Evolutionary conservation across 2,113 vertebrate genomes (phyloP).

Genomic region (Ictalurus furcatus): DNA sequence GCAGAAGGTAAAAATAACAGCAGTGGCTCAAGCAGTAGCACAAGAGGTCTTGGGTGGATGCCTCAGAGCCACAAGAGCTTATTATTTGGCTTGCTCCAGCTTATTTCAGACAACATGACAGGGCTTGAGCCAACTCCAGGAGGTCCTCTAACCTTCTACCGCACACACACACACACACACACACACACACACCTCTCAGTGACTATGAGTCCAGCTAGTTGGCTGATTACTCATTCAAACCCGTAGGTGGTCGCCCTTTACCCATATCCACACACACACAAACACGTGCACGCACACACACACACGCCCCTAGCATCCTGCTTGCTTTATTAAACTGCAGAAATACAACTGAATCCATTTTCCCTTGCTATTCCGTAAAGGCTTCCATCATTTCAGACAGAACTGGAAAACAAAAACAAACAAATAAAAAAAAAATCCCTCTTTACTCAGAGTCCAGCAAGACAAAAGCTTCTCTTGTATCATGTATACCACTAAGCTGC

Average conservation of each 20-base stretch:
- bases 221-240: slow-evolving; percentile 41
- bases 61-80: slow-evolving; percentile 46
- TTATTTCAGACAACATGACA: slow-evolving; percentile 53
- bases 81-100: slow-evolving; percentile 47
- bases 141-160: slow-evolving; percentile 51
- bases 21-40: not conserved
- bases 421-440: not conserved
- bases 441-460: not conserved
- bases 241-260: slow-evolving; percentile 37
- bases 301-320: not conserved
- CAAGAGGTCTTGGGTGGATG: slow-evolving; percentile 37
- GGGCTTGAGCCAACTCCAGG: slow-evolving; percentile 42
- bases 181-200: slow-evolving; percentile 10
- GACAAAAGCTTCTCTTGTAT: slow-evolving; percentile 16
- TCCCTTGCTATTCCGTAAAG: not conserved
- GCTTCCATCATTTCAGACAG: slow-evolving; percentile 27
- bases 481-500: slow-evolving; percentile 7
- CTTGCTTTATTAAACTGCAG: slow-evolving; percentile 40
- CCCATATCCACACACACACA: slow-evolving; percentile 3
- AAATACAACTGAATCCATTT: slow-evolving; percentile 20
- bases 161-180: slow-evolving; percentile 14
- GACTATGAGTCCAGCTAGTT: slow-evolving; percentile 19
- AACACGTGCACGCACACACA: not conserved
- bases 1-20: slow-evolving; percentile 31
- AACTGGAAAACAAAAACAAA: not conserved